Percentiles rank a stretch among this genome's conserved stretches.
Evolutionary conservation across 2,797 vertebrate genomes (phyloP).

Genomic region (Tachyglossus aculeatus): DNA sequence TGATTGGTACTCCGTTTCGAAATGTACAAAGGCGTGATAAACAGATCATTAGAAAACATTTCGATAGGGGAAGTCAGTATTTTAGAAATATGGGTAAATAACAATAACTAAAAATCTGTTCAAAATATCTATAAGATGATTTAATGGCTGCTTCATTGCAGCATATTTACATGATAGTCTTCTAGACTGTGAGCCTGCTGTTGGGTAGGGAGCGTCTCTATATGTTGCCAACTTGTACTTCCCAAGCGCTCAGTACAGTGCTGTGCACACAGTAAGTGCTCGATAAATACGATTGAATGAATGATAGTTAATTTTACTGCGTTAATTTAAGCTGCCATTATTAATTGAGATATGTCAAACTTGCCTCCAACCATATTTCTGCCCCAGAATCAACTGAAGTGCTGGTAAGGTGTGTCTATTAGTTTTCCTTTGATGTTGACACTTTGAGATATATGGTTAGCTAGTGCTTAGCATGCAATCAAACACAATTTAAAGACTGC

Average conservation of each 20-base stretch:
- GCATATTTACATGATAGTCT: slow-evolving; percentile 17
- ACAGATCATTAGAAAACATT: slow-evolving; percentile 21
- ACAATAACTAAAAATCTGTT: slow-evolving; percentile 20
- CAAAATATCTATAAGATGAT: slow-evolving; percentile 1
- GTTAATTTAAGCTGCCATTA: slow-evolving; percentile 34
- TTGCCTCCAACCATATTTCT: slow-evolving; percentile 19
- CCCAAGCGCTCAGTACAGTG: too few relatives aligned
- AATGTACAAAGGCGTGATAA: slow-evolving; percentile 6
- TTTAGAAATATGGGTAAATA: slow-evolving; percentile 12
- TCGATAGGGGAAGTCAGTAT: slow-evolving; percentile 29
- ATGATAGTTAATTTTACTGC: slow-evolving; percentile 18
- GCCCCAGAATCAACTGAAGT: neutral
- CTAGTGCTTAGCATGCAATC: too few relatives aligned
- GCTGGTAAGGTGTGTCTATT: slow-evolving; percentile 11
- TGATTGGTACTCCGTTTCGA: too few relatives aligned
- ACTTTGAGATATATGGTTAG: too few relatives aligned
- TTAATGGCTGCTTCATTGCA: slow-evolving; percentile 13
- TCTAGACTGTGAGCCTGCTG: too few relatives aligned
- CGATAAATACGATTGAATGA: too few relatives aligned
- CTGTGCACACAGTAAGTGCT: too few relatives aligned
- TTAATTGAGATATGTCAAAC: slow-evolving; percentile 26
- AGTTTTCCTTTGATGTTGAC: slow-evolving; percentile 1
- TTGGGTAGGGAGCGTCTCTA: too few relatives aligned
- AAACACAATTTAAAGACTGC: too few relatives aligned
- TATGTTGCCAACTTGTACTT: too few relatives aligned